phyloP scores from a whole-genome alignment of 2,888 invertebrate genomes.

The Melanostoma mellinum region DNA sequence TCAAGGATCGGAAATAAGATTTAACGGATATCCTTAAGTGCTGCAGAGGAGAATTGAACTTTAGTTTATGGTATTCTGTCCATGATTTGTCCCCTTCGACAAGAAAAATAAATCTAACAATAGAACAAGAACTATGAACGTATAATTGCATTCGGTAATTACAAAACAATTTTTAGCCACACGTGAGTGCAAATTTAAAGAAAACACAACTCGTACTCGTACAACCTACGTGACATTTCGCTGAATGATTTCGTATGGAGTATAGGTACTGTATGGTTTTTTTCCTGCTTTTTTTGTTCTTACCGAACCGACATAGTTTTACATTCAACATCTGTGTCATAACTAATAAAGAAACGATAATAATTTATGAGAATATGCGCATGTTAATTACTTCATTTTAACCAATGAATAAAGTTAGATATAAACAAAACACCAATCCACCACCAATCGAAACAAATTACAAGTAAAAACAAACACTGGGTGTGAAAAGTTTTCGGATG shows the following conservation, averaged over 20 bases:
- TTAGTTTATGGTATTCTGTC: too few species aligned
- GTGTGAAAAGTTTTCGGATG: too few species aligned
- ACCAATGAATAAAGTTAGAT: not conserved
- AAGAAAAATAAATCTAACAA: slow-evolving; percentile 25
- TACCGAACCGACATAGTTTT: slow-evolving; percentile 1
- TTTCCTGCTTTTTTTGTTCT: too few species aligned
- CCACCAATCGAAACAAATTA: not conserved
- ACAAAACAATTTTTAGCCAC: slow-evolving; percentile 1
- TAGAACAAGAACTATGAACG: slow-evolving; percentile 6
- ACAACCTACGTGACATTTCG: slow-evolving; percentile 52
- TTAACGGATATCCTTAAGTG: slow-evolving; percentile 63
- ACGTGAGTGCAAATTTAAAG: slow-evolving; percentile 29
- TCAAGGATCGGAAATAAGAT: slow-evolving; percentile 60
- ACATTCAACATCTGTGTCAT: slow-evolving; percentile 43
- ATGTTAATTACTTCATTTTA: slow-evolving; percentile 55
- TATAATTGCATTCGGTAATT: not conserved
- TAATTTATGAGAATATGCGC: slow-evolving; percentile 16
- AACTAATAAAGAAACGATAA: slow-evolving; percentile 31
- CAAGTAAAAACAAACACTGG: too few species aligned
- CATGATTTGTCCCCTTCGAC: not conserved
- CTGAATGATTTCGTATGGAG: slow-evolving; percentile 8
- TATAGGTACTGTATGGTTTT: too few species aligned
- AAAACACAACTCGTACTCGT: slow-evolving; percentile 18
- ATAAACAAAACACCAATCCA: too few species aligned
- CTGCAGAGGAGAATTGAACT: slow-evolving; percentile 16